Base-by-base conservation (phyloP, 2,113 vertebrate genomes). In the Sinocyclocheilus maitianheensis region DNA sequence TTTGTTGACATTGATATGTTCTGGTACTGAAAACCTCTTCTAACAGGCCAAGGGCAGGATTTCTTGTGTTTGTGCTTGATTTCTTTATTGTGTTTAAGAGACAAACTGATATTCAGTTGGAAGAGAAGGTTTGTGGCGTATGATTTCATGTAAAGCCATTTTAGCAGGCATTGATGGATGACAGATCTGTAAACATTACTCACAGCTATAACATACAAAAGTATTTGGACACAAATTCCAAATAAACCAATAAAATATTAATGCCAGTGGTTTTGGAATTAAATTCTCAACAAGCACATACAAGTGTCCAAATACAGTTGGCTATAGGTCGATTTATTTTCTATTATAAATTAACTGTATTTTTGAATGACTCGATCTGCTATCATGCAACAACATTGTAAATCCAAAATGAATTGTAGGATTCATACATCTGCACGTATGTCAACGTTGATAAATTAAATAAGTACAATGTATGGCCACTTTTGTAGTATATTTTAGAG, bases 61-160 rank as follows among this genome's bases (percentile, higher is more conserved):
- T 77, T 77, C n/a, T 12, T 34, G 16, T 34, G 11, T 26, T 34
- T 34, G 30, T 37, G 18, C n/a, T 34, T 22, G 37, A 4, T 78
- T 65, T 48, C 30, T 14, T 34, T 53, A 22, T 37, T 55, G 7
- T 60, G 30, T 80, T 62, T 24, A 24, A 16, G 22, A 43, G 6
- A 62, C n/a, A 65, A 67, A 81, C 79, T 81, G 79, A 81, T 65
- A 81, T 81, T 81, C 79, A 65, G 79, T 81, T 81, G 37, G n/a
- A 81, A 81, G 60, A 26, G 46, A 81, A 67, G 2, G 37, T 18
- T 46, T 65, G n/a, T 11, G 78, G 72, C 3, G 12, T 75, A 46
- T 46, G 72, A 46, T 16, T 81, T 65, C 37, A 63, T 63, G 40
- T 65, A 46, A 65, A 18, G 60, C 24, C 16, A 79, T 60, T 79